Percentiles rank a stretch among this genome's conserved stretches.
Conservation (phyloP, 2,888 invertebrate species). For the Drosophila leonis region DNA sequence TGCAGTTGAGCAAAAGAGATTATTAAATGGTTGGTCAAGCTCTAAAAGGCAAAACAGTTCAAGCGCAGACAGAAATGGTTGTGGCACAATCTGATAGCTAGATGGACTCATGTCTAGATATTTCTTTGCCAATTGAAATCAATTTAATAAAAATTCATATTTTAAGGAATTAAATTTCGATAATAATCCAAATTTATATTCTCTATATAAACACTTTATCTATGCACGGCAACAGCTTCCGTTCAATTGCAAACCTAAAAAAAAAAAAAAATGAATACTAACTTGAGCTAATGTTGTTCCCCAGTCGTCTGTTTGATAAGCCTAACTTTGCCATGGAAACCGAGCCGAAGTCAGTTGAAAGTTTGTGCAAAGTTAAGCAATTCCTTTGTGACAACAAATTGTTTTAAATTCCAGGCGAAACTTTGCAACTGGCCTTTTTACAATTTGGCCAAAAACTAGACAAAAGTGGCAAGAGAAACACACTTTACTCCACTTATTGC, state of each 20-base stretch:
- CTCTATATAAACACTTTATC: background rate
- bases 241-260: constrained; percentile 9
- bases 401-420: constrained; percentile 41
- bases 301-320: constrained; percentile 24
- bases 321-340: constrained; percentile 24
- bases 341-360: constrained; percentile 26
- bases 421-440: constrained; percentile 37
- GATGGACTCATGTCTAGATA: background rate
- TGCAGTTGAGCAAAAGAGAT: background rate
- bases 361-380: constrained; percentile 36
- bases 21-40: background rate
- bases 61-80: background rate
- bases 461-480: constrained; percentile 15
- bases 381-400: constrained; percentile 46
- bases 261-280: constrained; percentile 6
- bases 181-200: background rate
- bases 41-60: too few relatives aligned
- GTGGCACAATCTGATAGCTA: background rate
- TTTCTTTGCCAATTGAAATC: background rate
- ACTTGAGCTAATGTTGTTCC: constrained; percentile 22
- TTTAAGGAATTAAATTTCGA: background rate
- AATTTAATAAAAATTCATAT: background rate
- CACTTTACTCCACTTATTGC: constrained; percentile 13
- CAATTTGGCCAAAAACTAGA: constrained; percentile 24
- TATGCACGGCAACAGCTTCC: background rate